Base-by-base conservation (phyloP, 2,888 invertebrate species). In the Morinoia aosen region DNA sequence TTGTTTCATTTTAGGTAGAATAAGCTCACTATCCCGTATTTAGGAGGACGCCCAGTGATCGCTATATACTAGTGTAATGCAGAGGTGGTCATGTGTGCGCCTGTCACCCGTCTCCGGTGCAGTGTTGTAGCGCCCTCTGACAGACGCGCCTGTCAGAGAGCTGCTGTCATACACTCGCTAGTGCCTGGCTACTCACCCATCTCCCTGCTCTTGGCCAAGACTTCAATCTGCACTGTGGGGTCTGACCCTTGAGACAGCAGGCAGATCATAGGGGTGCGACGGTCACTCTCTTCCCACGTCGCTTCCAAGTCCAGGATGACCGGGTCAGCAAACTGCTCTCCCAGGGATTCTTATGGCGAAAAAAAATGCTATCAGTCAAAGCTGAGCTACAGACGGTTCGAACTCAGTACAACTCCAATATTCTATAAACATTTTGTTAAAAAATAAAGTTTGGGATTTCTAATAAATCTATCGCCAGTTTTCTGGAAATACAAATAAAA, bases 211-310 rank as follows among this genome's bases (percentile, higher is more conserved):
- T 99, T 99, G 1, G 99, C 99, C 95, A 99, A 97, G 19, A 98
- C 97, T 90, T 98, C 98, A 96, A 99, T 99, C 97, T 99, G 99
- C 19, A 98, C 98, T n/a, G 99, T 99, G 2, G 99, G 99, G 97
- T 99, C 99, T 0, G 99, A 99, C 0, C 99, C 99, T 97, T 99
- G 99, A 0, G 99, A 99, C 40, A 99, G 97, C 97, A 99, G 98
- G 97, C 99, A 99, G 97, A 99, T 98, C 56, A 99, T 98, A 0
- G 99, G 99, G 0, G 98, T 98, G 61, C 98, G 98, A 0, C 98
- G 98, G 97, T 99, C 98, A 0, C 99, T 99, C 97, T 99, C 99
- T 58, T 98, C 97, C 98, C 98, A 99, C 88, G 99, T 99, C 0
- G 98, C 98, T 97, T 99, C 99, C 96, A 99, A 98, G 97, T 99